phyloP scores from a whole-genome alignment of 2,113 vertebrate genomes.

The Rostratula benghalensis region DNA sequence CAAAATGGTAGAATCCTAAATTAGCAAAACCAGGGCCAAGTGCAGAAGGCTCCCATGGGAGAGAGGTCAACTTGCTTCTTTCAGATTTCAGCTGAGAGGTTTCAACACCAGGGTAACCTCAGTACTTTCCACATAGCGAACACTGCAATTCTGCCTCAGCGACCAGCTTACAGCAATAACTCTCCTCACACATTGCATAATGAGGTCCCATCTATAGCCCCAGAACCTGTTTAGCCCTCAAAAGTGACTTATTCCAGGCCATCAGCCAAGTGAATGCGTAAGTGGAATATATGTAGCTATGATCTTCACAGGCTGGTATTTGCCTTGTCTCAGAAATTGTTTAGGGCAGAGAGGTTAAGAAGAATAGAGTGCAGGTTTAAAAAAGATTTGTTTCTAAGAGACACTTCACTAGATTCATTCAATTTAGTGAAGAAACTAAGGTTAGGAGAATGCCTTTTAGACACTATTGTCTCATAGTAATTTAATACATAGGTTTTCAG shows the following conservation, averaged over 20 bases:
- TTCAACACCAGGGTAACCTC: neutral
- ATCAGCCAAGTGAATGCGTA: constrained; percentile 45
- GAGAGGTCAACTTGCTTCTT: neutral
- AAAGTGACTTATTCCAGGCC: constrained; percentile 54
- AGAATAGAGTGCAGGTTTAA: constrained; percentile 49
- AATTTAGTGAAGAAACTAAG: constrained; percentile 39
- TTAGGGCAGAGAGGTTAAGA: constrained; percentile 57
- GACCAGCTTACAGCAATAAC: neutral
- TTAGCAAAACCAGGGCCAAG: neutral
- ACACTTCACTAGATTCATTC: constrained; percentile 41
- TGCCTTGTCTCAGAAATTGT: constrained; percentile 52
- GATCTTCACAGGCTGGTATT: constrained; percentile 34
- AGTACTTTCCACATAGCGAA: neutral
- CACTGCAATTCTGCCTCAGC: neutral
- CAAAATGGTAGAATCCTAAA: neutral
- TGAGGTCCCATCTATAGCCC: neutral
- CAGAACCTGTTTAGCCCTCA: constrained; percentile 46
- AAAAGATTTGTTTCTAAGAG: constrained; percentile 62
- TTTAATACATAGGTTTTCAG: constrained; percentile 4
- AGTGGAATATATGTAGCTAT: constrained; percentile 25
- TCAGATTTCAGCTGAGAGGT: neutral
- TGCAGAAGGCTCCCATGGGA: neutral
- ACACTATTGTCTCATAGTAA: constrained; percentile 9
- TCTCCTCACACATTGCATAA: constrained; percentile 12
- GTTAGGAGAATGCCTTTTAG: constrained; percentile 27